Evolutionary conservation across 2,888 invertebrate species (phyloP).

Genomic region (Gortyna flavago): DNA sequence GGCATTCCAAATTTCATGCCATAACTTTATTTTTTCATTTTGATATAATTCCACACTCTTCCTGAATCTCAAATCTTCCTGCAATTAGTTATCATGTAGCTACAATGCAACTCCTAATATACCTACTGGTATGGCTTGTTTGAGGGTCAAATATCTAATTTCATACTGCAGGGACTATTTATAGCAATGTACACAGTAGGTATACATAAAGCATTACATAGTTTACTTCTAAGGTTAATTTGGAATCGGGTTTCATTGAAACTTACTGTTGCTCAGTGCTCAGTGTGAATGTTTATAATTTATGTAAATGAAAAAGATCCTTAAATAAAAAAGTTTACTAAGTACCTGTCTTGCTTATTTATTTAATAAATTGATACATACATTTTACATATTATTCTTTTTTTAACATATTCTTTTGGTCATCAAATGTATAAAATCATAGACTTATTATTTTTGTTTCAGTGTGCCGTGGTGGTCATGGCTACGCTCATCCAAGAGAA

Average conservation of each 20-base stretch:
- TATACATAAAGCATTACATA: constrained; percentile 18
- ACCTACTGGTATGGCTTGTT: constrained; percentile 18
- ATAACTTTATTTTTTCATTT: background rate
- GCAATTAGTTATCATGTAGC: constrained; percentile 6
- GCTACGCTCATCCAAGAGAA: constrained; percentile 96
- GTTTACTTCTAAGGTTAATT: constrained; percentile 18
- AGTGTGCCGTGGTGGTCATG: constrained; percentile 90
- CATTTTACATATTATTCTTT: no score
- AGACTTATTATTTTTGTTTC: constrained; percentile 69
- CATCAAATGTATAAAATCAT: constrained; percentile 6
- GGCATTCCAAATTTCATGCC: constrained; percentile 11
- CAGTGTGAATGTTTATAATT: constrained; percentile 3
- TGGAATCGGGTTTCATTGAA: constrained; percentile 34
- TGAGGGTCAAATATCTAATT: constrained; percentile 54
- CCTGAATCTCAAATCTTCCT: background rate
- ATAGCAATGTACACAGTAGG: constrained; percentile 34
- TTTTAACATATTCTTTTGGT: background rate
- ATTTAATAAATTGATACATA: background rate
- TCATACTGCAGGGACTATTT: constrained; percentile 42
- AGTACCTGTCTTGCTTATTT: constrained; percentile 1
- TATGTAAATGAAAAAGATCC: background rate
- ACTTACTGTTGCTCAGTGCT: constrained; percentile 19
- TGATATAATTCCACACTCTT: background rate
- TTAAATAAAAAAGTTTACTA: background rate
- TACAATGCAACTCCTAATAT: constrained; percentile 5